Evolutionary conservation across 2,888 invertebrate genomes (phyloP).

Genomic region (Synanthedon myopaeformis): DNA sequence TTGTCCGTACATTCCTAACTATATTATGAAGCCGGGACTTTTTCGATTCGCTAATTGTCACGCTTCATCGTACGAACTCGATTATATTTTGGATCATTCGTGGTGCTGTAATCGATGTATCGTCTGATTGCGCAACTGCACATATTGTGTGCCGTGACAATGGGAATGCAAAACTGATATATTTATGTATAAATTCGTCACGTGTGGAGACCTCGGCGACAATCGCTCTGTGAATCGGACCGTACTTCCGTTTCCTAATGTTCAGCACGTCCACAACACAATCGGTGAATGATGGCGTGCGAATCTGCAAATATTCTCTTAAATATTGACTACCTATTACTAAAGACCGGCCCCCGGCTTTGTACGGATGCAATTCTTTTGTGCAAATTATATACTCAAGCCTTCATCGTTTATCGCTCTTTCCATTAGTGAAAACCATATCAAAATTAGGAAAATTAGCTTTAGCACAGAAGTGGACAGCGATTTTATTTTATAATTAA

Average conservation of each 20-base stretch:
- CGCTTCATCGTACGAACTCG: no score
- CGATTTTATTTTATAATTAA: no score
- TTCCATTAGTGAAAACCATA: no score
- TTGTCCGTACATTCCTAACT: no score
- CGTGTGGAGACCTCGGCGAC: constrained; percentile 29
- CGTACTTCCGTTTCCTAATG: constrained; percentile 51
- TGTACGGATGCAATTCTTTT: no score
- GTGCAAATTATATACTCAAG: no score
- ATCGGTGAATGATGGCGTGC: neutral
- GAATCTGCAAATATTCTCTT: neutral
- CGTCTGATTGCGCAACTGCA: neutral
- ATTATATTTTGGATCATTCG: neutral
- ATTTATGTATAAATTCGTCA: constrained; percentile 16
- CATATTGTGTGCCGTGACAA: neutral
- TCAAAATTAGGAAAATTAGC: no score
- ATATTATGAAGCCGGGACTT: no score
- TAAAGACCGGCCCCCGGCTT: no score
- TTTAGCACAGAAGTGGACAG: no score
- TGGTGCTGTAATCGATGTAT: neutral
- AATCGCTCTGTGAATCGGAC: constrained; percentile 37
- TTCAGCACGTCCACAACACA: neutral
- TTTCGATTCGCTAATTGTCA: no score
- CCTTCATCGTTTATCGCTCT: no score
- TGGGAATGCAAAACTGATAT: constrained; percentile 18
- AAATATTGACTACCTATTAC: neutral